Evolutionary conservation across 2,113 vertebrate species (phyloP), one percentile per base, ranked within the genome.

Genomic region (Cyprinodon brontotheroides): DNA sequence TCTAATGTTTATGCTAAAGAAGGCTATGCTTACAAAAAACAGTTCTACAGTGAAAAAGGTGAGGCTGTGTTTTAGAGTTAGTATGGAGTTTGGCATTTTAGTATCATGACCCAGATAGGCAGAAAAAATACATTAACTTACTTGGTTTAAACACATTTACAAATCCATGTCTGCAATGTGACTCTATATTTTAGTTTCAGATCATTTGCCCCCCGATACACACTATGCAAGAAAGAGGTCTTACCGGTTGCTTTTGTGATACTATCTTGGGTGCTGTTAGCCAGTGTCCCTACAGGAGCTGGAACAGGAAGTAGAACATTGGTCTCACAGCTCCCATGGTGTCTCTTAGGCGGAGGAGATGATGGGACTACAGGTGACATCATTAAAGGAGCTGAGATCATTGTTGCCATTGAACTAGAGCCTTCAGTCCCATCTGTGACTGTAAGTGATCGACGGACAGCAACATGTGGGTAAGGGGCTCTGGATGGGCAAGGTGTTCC

Each of bases 391-490:
- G 90, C 70, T 14, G 89, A 83, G 65, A 87, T 80, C 71, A 84
- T 72, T 2, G 79, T 85, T 0, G 75, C 78, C 79, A 82, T 76
- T 10, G 87, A 82, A 17, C 79, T 86, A 3, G 85, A 75, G 0
- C 79, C 86, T 48, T 86, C 87, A 0, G 80, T 82, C 20, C 96
- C 91, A 6, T 96, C 95, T 0, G 94, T 82, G 76, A 96, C 94
- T 0, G 96, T 96, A 91, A 97, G 91, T 0, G 96, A 95, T 70
- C 95, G 95, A 40, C 95, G 94, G 63, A 97, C 92, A 0, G 93
- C 87, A 20, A 85, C 45, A 14, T 93, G 87, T 0, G 90, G 91
- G 70, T 94, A 95, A 0, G 84, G 83, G 12, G 85, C 77, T 68
- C 94, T 84, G 83, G 82, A 71, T 0, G 71, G 75, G 9, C 78